Evolutionary conservation across 2,888 invertebrate genomes (phyloP), one percentile per base, ranked within the genome.

Genomic region (Coecobrya sp.): DNA sequence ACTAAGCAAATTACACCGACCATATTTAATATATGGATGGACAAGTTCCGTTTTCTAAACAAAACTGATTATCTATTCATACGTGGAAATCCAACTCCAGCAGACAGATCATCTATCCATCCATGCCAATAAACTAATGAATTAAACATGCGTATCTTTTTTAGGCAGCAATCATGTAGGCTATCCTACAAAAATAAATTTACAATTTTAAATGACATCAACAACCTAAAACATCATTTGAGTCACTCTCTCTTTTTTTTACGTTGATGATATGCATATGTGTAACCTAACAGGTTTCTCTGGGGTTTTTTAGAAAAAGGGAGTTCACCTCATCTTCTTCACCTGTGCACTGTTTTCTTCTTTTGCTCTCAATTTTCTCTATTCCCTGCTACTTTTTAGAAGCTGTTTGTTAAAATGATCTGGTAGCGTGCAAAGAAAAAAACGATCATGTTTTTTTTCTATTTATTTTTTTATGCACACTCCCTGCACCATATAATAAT

Each of bases 391-490:
- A 49, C 13, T 59, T 5, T 59, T 59, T 59, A 59, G 13, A 59
- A 59, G 59, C 49, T 1, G 1, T 49, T 1, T 13, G 49, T 3
- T 10, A 13, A 49, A 49, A 49, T 49, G 49, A 49, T 49, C 49
- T 7, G 49, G 13, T 13, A 49, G 49, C 49, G 10, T 49, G 49
- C 49, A 49, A 49, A 3, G 49, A 59, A 22, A 59, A 59, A 59
- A 59, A 5, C 1, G n/a, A 5, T 19, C 19, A 11, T 59, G 59
- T 59, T 59, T 8, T 59, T 59, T 59, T 59, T 2, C 19, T 4
- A 4, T 59, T 22, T 59, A n/a, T 59, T 59, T 59, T 59, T 59
- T 59, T 59, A 59, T 59, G 59, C 59, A 59, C 59, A 59, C 59
- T 59, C 59, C 19, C 59, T 59, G 59, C 19, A 59, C n/a, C n/a